phyloP scores from a whole-genome alignment of 1,140 invertebrate species.

The Dreissena polymorpha region DNA sequence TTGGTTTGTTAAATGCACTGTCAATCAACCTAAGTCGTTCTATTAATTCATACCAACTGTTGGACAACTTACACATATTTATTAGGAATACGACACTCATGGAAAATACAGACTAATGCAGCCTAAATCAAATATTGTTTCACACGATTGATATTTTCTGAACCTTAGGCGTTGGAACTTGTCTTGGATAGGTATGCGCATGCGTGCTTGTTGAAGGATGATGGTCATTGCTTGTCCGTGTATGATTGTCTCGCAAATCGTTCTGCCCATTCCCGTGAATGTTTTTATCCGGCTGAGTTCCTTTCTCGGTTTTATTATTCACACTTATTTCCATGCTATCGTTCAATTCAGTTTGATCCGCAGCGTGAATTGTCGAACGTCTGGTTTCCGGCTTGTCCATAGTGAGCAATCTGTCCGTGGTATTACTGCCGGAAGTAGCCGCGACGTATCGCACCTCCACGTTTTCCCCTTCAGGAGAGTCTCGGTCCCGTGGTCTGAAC shows the following conservation, averaged over 20 bases:
- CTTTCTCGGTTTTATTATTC: constrained; percentile 18
- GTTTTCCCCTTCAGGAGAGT: constrained; percentile 67
- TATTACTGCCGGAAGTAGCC: constrained; percentile 70
- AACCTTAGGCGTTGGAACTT: constrained; percentile 41
- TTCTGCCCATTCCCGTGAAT: constrained; percentile 2
- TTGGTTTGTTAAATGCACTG: too few species aligned
- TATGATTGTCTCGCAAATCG: constrained; percentile 37
- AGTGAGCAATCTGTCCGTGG: constrained; percentile 71
- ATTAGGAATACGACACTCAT: too few species aligned
- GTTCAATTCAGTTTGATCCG: constrained; percentile 26
- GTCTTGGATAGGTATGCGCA: constrained; percentile 1
- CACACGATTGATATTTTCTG: constrained; percentile 56
- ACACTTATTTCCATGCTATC: background rate
- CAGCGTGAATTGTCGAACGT: constrained; percentile 23
- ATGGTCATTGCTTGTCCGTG: constrained; percentile 23
- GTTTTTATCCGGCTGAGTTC: background rate
- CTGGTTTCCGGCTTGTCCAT: constrained; percentile 57
- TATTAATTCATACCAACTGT: too few species aligned
- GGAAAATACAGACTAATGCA: too few species aligned
- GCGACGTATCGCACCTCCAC: constrained; percentile 73
- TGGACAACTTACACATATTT: too few species aligned
- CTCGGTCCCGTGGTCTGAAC: constrained; percentile 65
- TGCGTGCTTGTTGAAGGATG: constrained; percentile 15
- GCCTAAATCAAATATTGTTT: background rate
- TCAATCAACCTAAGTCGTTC: too few species aligned